Evolutionary conservation across 2,113 vertebrate genomes (phyloP), one percentile per base, ranked within the genome.

Genomic region (Tupaia chinensis): DNA sequence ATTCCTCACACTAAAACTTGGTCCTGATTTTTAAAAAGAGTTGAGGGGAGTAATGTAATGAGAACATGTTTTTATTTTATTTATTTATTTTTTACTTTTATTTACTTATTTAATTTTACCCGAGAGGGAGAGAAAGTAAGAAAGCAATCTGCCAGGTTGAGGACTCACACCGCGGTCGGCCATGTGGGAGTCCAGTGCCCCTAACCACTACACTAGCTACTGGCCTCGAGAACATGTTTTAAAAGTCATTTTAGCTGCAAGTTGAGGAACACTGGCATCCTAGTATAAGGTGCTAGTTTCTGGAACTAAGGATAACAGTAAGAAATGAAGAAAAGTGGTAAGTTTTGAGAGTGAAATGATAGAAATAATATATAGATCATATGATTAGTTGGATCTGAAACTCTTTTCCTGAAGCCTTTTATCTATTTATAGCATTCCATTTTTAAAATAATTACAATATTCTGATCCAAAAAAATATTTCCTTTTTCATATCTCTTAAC

Each of bases 391-490:
- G 56, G 3, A 72, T 19, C 60, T 94, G 34, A 79, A 91, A 66
- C 23, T 85, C 25, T n/a, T 89, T 61, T 61, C n/a, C 23, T 34
- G 9, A 89, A 87, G 29, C 4, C 32, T 69, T 10, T 23, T 95
- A 25, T 89, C 84, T 84, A 16, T 63, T 69, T 83, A 88, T 66
- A 95, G 65, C 25, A 74, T 92, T 89, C 32, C 11, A 69, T 86
- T 93, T 93, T 68, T 94, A 44, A 97, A 93, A 58, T 74, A 93
- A 73, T 78, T 72, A 34, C 5, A 60, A 9, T 80, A 66, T 70
- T 92, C 77, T 87, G 76, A 94, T 66, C 77, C 76, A 60, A 84
- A 92, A 92, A 54, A 53, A 69, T 72, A 82, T 20, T 91, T 93
- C 83, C 14, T 95, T 54, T 95, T 73, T 79, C 65, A 68, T 22